phyloP scores from a whole-genome alignment of 2,113 vertebrate genomes.

The Tachycineta bicolor region DNA sequence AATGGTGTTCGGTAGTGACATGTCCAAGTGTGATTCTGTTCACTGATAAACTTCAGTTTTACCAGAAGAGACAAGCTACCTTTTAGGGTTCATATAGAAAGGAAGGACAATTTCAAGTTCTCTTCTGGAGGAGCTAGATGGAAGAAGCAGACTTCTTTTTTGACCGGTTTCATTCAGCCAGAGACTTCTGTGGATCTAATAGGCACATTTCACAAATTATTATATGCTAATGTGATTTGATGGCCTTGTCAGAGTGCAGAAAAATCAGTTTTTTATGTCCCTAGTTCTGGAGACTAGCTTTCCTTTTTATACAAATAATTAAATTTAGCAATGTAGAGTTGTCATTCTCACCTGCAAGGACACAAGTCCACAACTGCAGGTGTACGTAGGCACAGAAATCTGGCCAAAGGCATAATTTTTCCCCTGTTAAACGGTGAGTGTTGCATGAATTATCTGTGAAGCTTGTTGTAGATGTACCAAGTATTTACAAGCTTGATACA shows the following conservation, averaged over 20 bases:
- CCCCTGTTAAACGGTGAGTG: background rate
- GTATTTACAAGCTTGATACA: background rate
- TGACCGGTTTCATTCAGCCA: background rate
- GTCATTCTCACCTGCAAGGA: background rate
- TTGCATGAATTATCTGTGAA: background rate
- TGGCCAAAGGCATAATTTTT: background rate
- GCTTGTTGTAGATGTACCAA: background rate
- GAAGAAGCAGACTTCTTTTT: background rate
- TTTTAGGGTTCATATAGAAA: background rate
- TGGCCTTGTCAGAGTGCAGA: background rate
- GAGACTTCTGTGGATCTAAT: background rate
- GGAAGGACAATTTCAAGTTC: accelerated
- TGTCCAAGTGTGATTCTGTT: background rate
- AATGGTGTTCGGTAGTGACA: background rate
- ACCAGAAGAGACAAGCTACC: background rate
- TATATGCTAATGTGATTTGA: background rate
- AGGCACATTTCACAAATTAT: background rate
- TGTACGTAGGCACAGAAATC: background rate
- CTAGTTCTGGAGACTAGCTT: background rate
- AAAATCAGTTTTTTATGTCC: background rate
- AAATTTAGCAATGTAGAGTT: background rate
- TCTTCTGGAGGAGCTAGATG: background rate
- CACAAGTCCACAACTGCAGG: background rate
- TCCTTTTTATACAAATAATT: background rate
- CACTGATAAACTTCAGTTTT: background rate